Conservation (phyloP, 2,113 vertebrate species). For the Morone chrysops region DNA sequence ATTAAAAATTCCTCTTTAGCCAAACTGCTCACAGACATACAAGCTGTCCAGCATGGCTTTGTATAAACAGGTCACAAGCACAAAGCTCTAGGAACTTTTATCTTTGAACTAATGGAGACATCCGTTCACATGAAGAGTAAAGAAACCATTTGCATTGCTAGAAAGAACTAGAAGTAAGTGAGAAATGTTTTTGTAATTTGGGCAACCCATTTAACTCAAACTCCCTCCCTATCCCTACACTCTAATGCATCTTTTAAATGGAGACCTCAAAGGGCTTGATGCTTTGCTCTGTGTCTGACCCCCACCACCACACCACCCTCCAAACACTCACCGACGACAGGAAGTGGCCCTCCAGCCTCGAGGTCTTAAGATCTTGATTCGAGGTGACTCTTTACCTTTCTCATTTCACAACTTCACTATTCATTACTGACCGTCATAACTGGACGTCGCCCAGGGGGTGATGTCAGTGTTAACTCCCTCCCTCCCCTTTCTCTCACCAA, state of each 20-base stretch:
- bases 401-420: conserved; percentile 69
- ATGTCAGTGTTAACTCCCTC: conserved; percentile 38
- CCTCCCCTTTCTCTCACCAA: neutral
- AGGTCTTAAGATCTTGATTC: conserved; percentile 39
- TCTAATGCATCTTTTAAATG: neutral
- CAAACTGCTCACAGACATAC: too few relatives aligned
- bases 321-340: conserved; percentile 23
- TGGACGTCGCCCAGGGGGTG: conserved; percentile 39
- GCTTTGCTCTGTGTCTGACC: conserved; percentile 19
- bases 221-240: neutral
- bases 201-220: neutral
- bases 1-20: too few relatives aligned
- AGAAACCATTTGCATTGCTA: neutral
- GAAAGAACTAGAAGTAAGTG: neutral
- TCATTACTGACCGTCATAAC: conserved; percentile 52
- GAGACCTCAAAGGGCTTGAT: neutral
- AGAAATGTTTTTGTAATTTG: neutral
- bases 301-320: conserved; percentile 2
- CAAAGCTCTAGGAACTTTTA: too few relatives aligned
- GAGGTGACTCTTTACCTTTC: conserved; percentile 60
- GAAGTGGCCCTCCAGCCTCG: conserved; percentile 28
- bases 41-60: too few relatives aligned
- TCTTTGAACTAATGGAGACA: neutral
- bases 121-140: too few relatives aligned
- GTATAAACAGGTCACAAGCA: too few relatives aligned